These are phyloP conservation scores for Galagoides demidoff DNA, from an alignment of 2,797 vertebrate species.

Conservation along the genomic window DNA sequence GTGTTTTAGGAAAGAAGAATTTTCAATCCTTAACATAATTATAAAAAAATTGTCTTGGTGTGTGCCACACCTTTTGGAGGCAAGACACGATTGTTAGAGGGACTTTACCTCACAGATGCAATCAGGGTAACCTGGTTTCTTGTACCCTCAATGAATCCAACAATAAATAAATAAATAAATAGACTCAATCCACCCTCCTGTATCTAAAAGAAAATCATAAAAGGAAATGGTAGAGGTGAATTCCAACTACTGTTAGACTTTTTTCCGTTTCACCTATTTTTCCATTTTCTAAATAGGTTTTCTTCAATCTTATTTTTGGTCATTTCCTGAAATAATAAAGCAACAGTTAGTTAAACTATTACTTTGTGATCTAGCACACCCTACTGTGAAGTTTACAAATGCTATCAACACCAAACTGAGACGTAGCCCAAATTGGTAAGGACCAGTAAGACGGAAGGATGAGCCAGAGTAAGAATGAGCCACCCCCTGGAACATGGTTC, in stretches of 20 bases:
- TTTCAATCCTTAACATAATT: not conserved
- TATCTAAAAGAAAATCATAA: not conserved
- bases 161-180: no score
- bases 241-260: not conserved
- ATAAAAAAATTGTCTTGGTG: not conserved
- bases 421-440: not conserved
- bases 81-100: no score
- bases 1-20: not conserved
- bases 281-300: slow-evolving; percentile 17
- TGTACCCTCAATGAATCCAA: no score
- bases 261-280: not conserved
- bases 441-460: no score
- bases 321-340: slow-evolving; percentile 35
- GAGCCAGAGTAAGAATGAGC: not conserved
- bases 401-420: not conserved
- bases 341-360: not conserved
- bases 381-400: not conserved
- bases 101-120: no score
- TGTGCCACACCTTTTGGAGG: no score
- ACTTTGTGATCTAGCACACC: slow-evolving; percentile 13
- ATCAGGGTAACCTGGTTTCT: no score
- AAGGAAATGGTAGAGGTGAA: not conserved
- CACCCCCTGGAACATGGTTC: no score
- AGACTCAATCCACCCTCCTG: not conserved
- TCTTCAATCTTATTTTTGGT: slow-evolving; percentile 7